These are phyloP conservation scores for Gortyna flavago DNA, from an alignment of 2,888 invertebrate genomes.

Conservation along the genomic window DNA sequence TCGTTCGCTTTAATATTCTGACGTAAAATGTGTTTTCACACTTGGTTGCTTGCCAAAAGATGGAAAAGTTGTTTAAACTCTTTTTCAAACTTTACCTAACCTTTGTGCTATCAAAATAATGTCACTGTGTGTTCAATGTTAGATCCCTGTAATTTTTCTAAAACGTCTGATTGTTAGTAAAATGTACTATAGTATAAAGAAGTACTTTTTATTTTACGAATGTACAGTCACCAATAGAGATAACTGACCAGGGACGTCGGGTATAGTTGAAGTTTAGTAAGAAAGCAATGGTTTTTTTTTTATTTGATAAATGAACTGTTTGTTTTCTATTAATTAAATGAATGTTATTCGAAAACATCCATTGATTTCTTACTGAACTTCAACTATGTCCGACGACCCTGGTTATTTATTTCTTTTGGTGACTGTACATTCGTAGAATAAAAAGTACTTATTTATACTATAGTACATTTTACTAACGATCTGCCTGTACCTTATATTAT, in stretches of 20 bases:
- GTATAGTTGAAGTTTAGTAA: not conserved
- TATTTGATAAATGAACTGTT: not conserved
- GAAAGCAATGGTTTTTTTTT: not conserved
- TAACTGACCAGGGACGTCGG: not conserved
- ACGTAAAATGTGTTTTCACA: slow-evolving; percentile 39
- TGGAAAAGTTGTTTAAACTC: not conserved
- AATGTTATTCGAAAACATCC: not conserved
- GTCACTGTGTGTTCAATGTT: slow-evolving; percentile 19
- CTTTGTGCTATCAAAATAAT: not conserved
- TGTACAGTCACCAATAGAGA: not conserved
- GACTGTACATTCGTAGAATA: not conserved
- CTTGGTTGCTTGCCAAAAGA: slow-evolving; percentile 41
- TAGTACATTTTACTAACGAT: too few relatives aligned
- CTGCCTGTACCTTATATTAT: not conserved
- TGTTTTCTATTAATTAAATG: not conserved
- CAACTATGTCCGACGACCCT: not conserved
- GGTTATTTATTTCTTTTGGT: not conserved
- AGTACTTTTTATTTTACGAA: not conserved
- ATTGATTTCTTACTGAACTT: not conserved
- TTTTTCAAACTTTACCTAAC: not conserved
- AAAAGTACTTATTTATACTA: too few relatives aligned
- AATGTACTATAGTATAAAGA: not conserved
- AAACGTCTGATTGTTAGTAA: not conserved
- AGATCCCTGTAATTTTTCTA: not conserved
- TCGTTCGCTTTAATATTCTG: slow-evolving; percentile 21